A percentile compares a stretch with the other conserved stretches of the same genome.
Evolutionary conservation across 1,140 invertebrate genomes (phyloP).

Genomic region (Lordiphosa collinella): DNA sequence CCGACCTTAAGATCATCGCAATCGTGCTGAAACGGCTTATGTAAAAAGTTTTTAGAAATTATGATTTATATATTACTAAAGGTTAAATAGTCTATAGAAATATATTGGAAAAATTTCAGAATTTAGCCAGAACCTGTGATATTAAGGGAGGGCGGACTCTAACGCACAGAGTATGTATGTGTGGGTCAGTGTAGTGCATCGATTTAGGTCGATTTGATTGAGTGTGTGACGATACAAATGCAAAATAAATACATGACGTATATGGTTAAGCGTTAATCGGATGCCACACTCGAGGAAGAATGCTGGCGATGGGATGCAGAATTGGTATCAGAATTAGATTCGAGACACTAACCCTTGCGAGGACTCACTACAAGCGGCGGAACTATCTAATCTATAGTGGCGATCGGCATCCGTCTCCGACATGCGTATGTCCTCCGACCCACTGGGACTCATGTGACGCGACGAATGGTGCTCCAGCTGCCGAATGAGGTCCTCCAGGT

Average conservation of each 20-base stretch:
- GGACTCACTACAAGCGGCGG: slow-evolving; percentile 87
- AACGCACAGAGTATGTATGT: neutral
- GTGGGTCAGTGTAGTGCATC: slow-evolving; percentile 3
- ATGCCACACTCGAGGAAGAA: slow-evolving; percentile 4
- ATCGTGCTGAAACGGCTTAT: too few species aligned
- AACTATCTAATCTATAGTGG: slow-evolving; percentile 91
- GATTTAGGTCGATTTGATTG: slow-evolving; percentile 1
- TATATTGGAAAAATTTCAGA: too few species aligned
- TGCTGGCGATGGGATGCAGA: neutral
- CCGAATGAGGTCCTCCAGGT: slow-evolving; percentile 93
- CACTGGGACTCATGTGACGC: slow-evolving; percentile 92
- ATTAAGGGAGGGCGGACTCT: too few species aligned
- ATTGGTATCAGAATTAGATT: neutral
- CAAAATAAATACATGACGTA: slow-evolving; percentile 15
- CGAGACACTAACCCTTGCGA: slow-evolving; percentile 84
- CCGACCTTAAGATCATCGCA: too few species aligned
- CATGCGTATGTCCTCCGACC: slow-evolving; percentile 94
- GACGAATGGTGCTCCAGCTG: slow-evolving; percentile 93
- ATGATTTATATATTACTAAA: neutral
- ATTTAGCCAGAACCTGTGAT: too few species aligned
- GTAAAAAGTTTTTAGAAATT: neutral
- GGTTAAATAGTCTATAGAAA: too few species aligned
- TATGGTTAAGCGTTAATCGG: neutral
- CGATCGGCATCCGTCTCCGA: slow-evolving; percentile 94
- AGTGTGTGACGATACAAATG: slow-evolving; percentile 23